These are phyloP conservation scores for Drosophila aff. DNA, from an alignment of 1,140 invertebrate species.

Conservation along the genomic window DNA sequence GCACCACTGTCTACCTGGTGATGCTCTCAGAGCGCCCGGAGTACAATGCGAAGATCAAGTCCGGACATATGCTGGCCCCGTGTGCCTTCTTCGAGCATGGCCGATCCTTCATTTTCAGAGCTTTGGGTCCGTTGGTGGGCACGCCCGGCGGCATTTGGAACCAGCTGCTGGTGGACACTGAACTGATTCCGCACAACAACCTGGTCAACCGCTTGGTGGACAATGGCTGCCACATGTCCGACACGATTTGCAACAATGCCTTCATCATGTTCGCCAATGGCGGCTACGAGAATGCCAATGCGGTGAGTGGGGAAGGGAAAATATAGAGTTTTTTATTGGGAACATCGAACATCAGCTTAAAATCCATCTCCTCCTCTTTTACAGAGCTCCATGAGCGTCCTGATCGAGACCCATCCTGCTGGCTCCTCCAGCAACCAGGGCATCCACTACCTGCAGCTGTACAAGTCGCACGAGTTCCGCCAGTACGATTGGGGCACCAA, in stretches of 20 bases:
- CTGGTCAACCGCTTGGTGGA: slow-evolving; percentile 65
- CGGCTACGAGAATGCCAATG: slow-evolving; percentile 64
- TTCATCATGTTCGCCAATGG: slow-evolving; percentile 71
- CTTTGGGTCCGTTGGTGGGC: slow-evolving; percentile 59
- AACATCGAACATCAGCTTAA: no score
- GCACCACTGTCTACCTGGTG: slow-evolving; percentile 86
- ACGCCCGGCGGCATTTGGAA: slow-evolving; percentile 78
- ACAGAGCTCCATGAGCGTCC: slow-evolving; percentile 82
- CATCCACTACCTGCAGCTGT: slow-evolving; percentile 85
- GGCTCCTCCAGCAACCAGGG: slow-evolving; percentile 86
- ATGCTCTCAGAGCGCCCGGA: slow-evolving; percentile 86
- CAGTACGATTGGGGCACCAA: slow-evolving; percentile 85
- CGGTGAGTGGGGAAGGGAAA: slow-evolving; percentile 38
- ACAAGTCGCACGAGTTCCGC: slow-evolving; percentile 60
- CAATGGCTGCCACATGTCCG: slow-evolving; percentile 43
- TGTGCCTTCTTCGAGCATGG: slow-evolving; percentile 85
- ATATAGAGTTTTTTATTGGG: background rate
- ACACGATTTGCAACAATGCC: slow-evolving; percentile 58
- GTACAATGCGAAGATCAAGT: slow-evolving; percentile 87
- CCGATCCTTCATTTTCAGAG: slow-evolving; percentile 51
- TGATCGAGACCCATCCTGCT: slow-evolving; percentile 85
- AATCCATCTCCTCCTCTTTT: background rate
- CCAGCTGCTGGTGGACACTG: slow-evolving; percentile 54
- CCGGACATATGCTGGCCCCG: slow-evolving; percentile 87
- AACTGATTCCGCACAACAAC: slow-evolving; percentile 67